Conservation (phyloP, 37 sponge, comb jelly and placozoan genomes). For the Haliclona indistincta region DNA sequence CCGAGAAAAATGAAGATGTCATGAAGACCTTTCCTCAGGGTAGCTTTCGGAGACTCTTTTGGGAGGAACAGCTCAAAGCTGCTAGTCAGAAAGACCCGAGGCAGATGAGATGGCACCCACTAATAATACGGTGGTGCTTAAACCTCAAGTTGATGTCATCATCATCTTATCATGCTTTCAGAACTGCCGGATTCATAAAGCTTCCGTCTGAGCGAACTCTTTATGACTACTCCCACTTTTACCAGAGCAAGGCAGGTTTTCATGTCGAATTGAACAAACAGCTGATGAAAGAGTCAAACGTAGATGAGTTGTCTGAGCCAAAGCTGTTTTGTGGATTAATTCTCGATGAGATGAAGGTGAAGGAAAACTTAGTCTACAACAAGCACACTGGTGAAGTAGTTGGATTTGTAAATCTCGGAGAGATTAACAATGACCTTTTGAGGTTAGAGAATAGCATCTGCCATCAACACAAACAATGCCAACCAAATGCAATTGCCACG, state of each 20-base stretch:
- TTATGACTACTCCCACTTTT: constrained; percentile 35
- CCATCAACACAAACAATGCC: neutral
- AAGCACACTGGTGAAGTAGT: constrained; percentile 33
- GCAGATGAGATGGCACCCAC: constrained; percentile 43
- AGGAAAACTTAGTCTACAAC: constrained; percentile 47
- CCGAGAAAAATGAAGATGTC: too few relatives aligned
- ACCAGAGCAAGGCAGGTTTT: constrained; percentile 23
- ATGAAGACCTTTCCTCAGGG: constrained; percentile 38
- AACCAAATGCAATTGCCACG: constrained; percentile 15
- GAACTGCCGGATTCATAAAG: constrained; percentile 27
- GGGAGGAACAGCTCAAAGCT: constrained; percentile 34
- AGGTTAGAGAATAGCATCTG: too few relatives aligned
- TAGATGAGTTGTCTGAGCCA: constrained; percentile 11
- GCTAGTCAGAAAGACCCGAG: neutral
- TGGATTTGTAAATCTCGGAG: constrained; percentile 37
- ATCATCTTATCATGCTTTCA: constrained; percentile 34
- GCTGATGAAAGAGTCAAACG: constrained; percentile 23
- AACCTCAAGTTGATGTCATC: constrained; percentile 37
- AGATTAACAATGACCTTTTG: constrained; percentile 31
- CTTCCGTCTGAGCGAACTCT: constrained; percentile 58
- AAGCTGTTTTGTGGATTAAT: constrained; percentile 19
- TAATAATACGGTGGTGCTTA: constrained; percentile 26
- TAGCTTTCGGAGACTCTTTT: constrained; percentile 43
- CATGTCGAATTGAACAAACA: constrained; percentile 29
- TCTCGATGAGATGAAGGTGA: constrained; percentile 39